Conservation (phyloP, 2,113 vertebrate genomes). For the Pterocles gutturalis region DNA sequence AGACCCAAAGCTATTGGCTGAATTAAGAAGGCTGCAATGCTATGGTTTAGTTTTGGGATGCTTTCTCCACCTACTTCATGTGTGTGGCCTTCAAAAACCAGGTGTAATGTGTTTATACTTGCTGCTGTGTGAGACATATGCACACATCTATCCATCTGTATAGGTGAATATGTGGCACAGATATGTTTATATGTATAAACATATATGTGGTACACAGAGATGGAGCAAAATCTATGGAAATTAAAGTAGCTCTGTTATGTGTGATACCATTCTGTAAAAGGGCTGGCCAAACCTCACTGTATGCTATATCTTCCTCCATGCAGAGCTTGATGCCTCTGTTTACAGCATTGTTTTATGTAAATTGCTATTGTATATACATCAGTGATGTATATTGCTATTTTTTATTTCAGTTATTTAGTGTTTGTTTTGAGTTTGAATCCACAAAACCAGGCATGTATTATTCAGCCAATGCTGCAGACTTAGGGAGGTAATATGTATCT, state of each 20-base stretch:
- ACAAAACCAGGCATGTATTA: not conserved
- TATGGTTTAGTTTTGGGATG: not conserved
- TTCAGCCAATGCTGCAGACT: not conserved
- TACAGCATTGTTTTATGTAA: not conserved
- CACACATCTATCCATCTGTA: not conserved
- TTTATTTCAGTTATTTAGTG: not conserved
- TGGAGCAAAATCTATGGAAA: not conserved
- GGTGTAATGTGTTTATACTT: fast-evolving
- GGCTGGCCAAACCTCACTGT: not conserved
- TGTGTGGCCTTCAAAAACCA: not conserved
- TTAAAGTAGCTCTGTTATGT: not conserved
- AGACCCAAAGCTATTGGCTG: not conserved
- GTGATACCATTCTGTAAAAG: not conserved
- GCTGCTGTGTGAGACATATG: not conserved
- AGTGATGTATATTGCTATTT: not conserved
- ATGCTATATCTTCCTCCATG: not conserved
- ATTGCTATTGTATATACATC: not conserved
- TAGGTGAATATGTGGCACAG: not conserved
- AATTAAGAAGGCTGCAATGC: not conserved
- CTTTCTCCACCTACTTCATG: not conserved
- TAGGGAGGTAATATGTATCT: not conserved
- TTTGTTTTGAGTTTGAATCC: not conserved
- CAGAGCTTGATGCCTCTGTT: not conserved
- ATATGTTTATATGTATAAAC: not conserved
- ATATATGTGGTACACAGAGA: not conserved